These are phyloP conservation scores for Dynastes grantii DNA, from an alignment of 2,888 invertebrate genomes.

Conservation along the genomic window DNA sequence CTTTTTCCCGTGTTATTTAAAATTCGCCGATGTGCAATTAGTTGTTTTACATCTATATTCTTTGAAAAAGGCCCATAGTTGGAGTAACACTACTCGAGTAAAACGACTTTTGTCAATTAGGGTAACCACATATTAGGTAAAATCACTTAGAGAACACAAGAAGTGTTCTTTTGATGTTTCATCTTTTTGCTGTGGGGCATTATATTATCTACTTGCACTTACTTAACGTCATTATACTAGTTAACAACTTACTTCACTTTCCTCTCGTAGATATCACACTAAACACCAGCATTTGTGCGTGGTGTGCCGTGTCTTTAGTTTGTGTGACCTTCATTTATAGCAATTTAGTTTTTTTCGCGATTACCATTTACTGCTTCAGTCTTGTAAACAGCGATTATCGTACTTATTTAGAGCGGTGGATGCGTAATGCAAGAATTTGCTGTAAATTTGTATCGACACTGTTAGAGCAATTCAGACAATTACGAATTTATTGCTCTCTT, in stretches of 20 bases:
- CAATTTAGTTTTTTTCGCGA: not conserved
- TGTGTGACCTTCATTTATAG: not conserved
- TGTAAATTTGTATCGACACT: constrained; percentile 21
- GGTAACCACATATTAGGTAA: not conserved
- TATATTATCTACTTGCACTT: not conserved
- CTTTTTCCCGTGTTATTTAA: too few species aligned
- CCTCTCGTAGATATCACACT: not conserved
- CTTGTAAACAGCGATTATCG: not conserved
- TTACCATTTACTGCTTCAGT: constrained; percentile 11
- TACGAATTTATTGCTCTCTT: constrained; percentile 9
- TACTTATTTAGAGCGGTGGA: constrained; percentile 23
- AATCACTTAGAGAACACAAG: not conserved
- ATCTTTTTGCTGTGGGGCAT: not conserved
- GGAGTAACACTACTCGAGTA: not conserved
- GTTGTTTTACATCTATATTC: too few species aligned
- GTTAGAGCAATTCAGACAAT: constrained; percentile 13
- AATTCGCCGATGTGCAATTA: too few species aligned
- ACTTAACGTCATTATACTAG: constrained; percentile 5
- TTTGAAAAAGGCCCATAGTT: too few species aligned
- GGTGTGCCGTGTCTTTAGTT: not conserved
- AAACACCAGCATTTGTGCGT: not conserved
- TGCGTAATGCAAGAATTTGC: not conserved
- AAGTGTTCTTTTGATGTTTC: not conserved
- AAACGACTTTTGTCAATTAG: constrained; percentile 4
- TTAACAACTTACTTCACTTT: constrained; percentile 28